Evolutionary conservation across 2,113 vertebrate species (phyloP), one percentile per base, ranked within the genome.

Genomic region (Paracyprichromis sp.): DNA sequence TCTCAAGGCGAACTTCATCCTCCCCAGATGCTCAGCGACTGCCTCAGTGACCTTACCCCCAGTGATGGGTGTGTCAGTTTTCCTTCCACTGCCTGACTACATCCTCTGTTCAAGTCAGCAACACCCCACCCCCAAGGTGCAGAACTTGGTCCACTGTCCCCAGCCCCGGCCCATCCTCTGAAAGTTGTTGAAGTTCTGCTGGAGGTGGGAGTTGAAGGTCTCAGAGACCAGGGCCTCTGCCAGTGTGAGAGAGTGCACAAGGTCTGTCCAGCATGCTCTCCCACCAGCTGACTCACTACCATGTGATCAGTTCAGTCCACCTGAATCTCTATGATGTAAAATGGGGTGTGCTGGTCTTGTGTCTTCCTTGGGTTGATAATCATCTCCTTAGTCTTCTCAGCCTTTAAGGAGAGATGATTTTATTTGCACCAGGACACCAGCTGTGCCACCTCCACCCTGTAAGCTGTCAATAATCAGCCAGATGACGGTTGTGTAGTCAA

Each of bases 401-500:
- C 16, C 5, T 19, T 63, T 63, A 34, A 63, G 29, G 9, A 19
- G 29, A 63, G 59, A 63, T 34, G 1, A 19, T 34, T 61, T 0
- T 34, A 34, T 63, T 63, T 63, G 59, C 59, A 63, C 29, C 29
- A 63, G 16, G 59, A 63, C 59, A 63, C 2, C 57, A 61, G 57
- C 16, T 7, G 56, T 29, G 56, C 24, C 56, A 59, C 56, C 26
- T 31, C 26, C 6, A 31, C 26, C 0, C 14, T 59, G 29, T 34
- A 63, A 11, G 2, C 59, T 34, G 1, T 34, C 29, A 63, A 19
- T 19, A 34, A 63, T 31, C 10, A 34, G 2, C 5, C 59, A 63
- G 0, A 2, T 63, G 59, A 63, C 1, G 0, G 59, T 63, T 63
- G 59, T 63, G 59, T 1, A 63, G 59, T 3, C 59, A 63, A 0